phyloP scores from a whole-genome alignment of 2,113 vertebrate genomes.

The Nothoprocta perdicaria region DNA sequence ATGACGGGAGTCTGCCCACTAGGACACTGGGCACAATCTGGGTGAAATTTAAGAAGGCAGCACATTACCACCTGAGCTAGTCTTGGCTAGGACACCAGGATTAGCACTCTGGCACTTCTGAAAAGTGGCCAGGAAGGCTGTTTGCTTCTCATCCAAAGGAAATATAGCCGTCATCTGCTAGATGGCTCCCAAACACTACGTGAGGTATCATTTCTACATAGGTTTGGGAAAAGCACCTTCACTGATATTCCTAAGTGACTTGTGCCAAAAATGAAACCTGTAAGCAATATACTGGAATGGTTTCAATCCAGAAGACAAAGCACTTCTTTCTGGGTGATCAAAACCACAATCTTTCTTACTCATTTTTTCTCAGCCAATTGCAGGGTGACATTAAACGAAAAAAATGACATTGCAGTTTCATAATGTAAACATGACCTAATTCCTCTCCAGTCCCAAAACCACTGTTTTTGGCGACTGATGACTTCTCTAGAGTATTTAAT shows the following conservation, averaged over 20 bases:
- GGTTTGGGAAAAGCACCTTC: background rate
- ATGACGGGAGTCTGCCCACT: background rate
- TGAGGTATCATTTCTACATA: background rate
- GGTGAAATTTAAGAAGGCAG: constrained; percentile 29
- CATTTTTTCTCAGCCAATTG: constrained; percentile 4
- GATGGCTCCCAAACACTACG: background rate
- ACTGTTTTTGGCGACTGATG: background rate
- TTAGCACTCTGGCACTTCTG: constrained; percentile 29
- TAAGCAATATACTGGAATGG: background rate
- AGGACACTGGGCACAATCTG: background rate
- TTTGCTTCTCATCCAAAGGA: background rate
- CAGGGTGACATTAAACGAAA: constrained; percentile 20
- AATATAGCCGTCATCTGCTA: constrained; percentile 4
- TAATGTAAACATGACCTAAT: constrained; percentile 47
- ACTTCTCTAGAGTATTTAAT: constrained; percentile 2
- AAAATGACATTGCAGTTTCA: constrained; percentile 22
- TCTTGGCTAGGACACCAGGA: constrained; percentile 2
- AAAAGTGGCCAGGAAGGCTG: constrained; percentile 29
- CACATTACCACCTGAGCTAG: background rate
- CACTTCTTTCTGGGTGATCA: background rate
- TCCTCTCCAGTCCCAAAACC: constrained; percentile 14
- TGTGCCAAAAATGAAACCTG: background rate
- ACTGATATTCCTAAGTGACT: background rate
- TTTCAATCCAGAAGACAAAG: background rate
- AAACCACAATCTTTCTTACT: background rate